A percentile compares a stretch with the other conserved stretches of the same genome.
Conservation (phyloP, 2,113 vertebrate genomes). For the Oenanthe oenanthe region DNA sequence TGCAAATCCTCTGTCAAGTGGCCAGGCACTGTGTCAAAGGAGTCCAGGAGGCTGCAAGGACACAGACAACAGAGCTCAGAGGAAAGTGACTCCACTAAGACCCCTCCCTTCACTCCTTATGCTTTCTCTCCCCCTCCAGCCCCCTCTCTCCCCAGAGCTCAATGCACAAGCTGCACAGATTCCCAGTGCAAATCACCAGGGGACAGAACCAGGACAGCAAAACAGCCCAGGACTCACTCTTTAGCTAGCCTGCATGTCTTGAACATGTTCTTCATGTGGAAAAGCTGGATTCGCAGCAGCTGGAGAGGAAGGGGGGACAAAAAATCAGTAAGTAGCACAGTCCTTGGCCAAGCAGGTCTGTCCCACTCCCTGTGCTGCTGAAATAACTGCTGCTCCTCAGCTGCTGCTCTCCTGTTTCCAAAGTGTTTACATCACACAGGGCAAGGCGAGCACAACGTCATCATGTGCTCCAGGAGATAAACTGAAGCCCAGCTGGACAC, state of each 20-base stretch:
- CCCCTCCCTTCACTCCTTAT: background rate
- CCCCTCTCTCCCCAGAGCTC: background rate
- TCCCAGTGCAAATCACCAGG: rapidly evolving
- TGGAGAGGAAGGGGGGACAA: constrained; percentile 52
- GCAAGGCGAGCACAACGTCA: rapidly evolving
- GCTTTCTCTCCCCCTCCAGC: background rate
- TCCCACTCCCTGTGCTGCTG: background rate
- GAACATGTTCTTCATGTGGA: constrained; percentile 97
- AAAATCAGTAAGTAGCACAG: background rate
- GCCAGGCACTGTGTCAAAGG: constrained; percentile 88
- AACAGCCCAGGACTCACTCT: constrained; percentile 79
- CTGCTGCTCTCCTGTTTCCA: background rate
- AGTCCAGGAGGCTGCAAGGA: constrained; percentile 83
- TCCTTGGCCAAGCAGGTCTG: background rate
- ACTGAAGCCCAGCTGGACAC: background rate
- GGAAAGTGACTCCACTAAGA: background rate
- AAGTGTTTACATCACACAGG: background rate
- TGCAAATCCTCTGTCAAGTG: constrained; percentile 96
- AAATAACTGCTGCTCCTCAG: background rate
- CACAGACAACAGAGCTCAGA: constrained; percentile 10
- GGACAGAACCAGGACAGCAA: background rate
- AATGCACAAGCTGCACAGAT: background rate
- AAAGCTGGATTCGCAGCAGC: constrained; percentile 90
- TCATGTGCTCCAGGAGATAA: background rate
- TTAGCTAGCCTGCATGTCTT: constrained; percentile 93